Base-by-base conservation (phyloP, 2,888 invertebrate genomes). In the Boloria euphrosyne region DNA sequence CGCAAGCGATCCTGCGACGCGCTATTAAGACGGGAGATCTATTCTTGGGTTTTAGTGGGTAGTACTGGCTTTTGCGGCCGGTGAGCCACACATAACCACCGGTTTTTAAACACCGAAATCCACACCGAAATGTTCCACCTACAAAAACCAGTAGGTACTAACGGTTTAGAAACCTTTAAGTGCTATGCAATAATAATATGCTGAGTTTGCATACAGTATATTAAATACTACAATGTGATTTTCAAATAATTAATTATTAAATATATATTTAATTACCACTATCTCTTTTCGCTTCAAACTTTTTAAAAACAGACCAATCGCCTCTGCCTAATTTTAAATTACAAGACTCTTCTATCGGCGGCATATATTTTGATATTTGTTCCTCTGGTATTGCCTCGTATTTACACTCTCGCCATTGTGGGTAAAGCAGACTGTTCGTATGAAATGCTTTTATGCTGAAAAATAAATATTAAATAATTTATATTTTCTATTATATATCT, bases 271-370 rank as follows among this genome's bases (percentile, higher is more conserved):
- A 76, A 66, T 74, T 69, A 76, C 70, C 73, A 62, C 74, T 49
- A 60, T 50, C 13, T 46, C 59, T 62, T 16, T 18, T 53, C 17
- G 58, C 78, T 71, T 83, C 77, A 58, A 84, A 85, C 55, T 75
- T 68, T 38, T 76, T 72, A 22, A 75, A 77, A 0, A 77, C 78
- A 0, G 43, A 68, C 79, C 80, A 82, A 14, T 65, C 69, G 2
- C 62, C 67, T 6, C 76, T 73, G 7, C 65, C 63, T n/a, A 80
- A 62, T 65, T 74, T 82, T n/a, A 93, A 76, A 78, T 89, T 84
- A 80, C 95, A 94, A 0, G 95, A 95, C 70, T 89, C 78, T 66
- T 88, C 84, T 46, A 92, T 59, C 31, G 84, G 77, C 2, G 95
- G 95, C 69, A 94, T 76, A 78, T 94, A 95, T 31, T 84, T 75